Percentiles rank a stretch among this genome's conserved stretches.
These are phyloP conservation scores for Archips xylosteana DNA, from an alignment of 2,888 invertebrate species.

Conservation along the genomic window DNA sequence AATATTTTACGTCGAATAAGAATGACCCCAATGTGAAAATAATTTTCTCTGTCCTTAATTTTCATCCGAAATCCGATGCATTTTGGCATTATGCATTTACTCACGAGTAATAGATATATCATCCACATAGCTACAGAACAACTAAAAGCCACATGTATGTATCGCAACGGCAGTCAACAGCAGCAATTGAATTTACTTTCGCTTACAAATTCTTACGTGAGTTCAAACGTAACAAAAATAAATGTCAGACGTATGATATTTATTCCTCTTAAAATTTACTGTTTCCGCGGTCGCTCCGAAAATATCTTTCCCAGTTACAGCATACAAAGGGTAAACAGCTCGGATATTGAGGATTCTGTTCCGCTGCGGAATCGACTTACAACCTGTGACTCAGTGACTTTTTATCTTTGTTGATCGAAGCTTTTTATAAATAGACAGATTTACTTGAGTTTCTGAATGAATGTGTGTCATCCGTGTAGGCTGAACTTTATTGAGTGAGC, in stretches of 20 bases:
- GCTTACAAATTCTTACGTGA: background rate
- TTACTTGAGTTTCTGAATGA: constrained; percentile 20
- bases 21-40: background rate
- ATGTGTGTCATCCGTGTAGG: background rate
- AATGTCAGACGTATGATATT: constrained; percentile 16
- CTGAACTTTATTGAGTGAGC: constrained; percentile 2
- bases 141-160: background rate
- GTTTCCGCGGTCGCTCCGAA: constrained; percentile 11
- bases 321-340: constrained; percentile 9
- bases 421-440: constrained; percentile 21
- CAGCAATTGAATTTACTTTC: background rate
- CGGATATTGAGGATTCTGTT: constrained; percentile 19
- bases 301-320: background rate
- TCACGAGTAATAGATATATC: background rate
- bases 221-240: constrained; percentile 22
- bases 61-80: background rate
- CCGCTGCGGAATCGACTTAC: constrained; percentile 2
- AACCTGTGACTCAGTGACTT: background rate
- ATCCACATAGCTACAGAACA: too few species aligned
- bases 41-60: background rate
- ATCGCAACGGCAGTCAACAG: background rate
- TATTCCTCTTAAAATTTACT: constrained; percentile 19
- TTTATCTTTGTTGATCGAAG: too few species aligned
- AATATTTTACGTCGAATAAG: too few species aligned
- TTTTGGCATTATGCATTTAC: background rate